Evolutionary conservation across 2,888 invertebrate genomes (phyloP).

Genomic region (Tigriopus californicus): DNA sequence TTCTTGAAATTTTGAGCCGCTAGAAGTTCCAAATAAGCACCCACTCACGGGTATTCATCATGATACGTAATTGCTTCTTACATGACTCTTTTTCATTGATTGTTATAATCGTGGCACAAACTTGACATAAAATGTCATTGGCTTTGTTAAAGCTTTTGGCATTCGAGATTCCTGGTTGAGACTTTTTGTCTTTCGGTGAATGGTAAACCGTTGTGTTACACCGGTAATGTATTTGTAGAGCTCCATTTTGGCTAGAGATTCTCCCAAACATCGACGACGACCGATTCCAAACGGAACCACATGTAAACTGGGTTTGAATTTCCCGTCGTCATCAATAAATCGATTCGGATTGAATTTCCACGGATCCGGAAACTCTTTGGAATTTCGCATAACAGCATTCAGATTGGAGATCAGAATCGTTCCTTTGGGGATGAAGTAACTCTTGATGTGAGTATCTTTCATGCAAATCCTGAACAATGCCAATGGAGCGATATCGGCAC

Average conservation of each 20-base stretch:
- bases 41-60: too few relatives aligned
- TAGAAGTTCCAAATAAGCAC: too few relatives aligned
- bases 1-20: too few relatives aligned
- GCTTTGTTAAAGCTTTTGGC: too few relatives aligned
- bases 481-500: not conserved
- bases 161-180: too few relatives aligned
- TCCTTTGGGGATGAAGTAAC: not conserved
- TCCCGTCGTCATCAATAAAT: not conserved
- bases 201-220: not conserved
- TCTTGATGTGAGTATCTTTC: not conserved
- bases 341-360: not conserved
- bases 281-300: not conserved
- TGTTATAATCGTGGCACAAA: too few relatives aligned
- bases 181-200: too few relatives aligned
- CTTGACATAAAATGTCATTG: too few relatives aligned
- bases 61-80: too few relatives aligned
- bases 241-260: not conserved
- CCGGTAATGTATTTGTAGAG: not conserved
- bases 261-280: not conserved
- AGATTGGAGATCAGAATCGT: not conserved
- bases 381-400: not conserved
- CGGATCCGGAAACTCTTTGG: not conserved
- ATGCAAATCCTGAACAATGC: not conserved
- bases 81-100: too few relatives aligned
- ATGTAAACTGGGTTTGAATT: not conserved